phyloP scores from a whole-genome alignment of 2,888 invertebrate genomes.

The Empis stercorea region DNA sequence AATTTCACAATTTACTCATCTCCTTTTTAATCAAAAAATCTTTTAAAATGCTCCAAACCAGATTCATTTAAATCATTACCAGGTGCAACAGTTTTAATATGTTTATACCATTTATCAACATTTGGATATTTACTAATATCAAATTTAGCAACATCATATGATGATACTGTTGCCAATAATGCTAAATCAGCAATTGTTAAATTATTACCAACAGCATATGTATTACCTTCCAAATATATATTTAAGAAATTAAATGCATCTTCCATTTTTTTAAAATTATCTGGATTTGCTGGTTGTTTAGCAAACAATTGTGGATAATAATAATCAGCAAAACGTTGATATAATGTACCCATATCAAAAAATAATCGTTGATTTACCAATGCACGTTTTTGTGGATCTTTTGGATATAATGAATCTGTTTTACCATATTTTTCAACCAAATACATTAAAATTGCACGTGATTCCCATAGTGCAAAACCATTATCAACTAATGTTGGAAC shows the following conservation, averaged over 20 bases:
- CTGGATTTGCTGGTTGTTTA: slow-evolving; percentile 49
- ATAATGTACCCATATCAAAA: slow-evolving; percentile 68
- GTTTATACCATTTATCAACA: slow-evolving; percentile 49
- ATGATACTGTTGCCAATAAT: slow-evolving; percentile 53
- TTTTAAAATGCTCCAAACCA: slow-evolving; percentile 43
- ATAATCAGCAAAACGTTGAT: slow-evolving; percentile 53
- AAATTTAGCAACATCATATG: slow-evolving; percentile 50
- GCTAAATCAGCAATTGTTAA: slow-evolving; percentile 68
- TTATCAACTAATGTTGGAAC: slow-evolving; percentile 75
- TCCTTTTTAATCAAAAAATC: slow-evolving; percentile 18
- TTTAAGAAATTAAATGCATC: slow-evolving; percentile 56
- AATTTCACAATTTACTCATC: not conserved
- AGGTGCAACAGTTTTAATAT: slow-evolving; percentile 43
- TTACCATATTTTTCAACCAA: slow-evolving; percentile 69
- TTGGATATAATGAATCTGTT: slow-evolving; percentile 59
- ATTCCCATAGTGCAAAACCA: slow-evolving; percentile 71
- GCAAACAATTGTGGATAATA: slow-evolving; percentile 52
- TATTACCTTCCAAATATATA: slow-evolving; percentile 54
- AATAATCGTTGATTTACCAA: slow-evolving; percentile 65
- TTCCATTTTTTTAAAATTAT: slow-evolving; percentile 53
- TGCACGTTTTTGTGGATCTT: slow-evolving; percentile 62
- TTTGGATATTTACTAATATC: slow-evolving; percentile 59
- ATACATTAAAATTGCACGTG: slow-evolving; percentile 70
- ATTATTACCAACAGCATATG: slow-evolving; percentile 56
- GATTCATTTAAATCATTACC: slow-evolving; percentile 48